A percentile compares a stretch with the other conserved stretches of the same genome.
Evolutionary conservation across 2,888 invertebrate species (phyloP).

Genomic region (Stomorhina lunata): DNA sequence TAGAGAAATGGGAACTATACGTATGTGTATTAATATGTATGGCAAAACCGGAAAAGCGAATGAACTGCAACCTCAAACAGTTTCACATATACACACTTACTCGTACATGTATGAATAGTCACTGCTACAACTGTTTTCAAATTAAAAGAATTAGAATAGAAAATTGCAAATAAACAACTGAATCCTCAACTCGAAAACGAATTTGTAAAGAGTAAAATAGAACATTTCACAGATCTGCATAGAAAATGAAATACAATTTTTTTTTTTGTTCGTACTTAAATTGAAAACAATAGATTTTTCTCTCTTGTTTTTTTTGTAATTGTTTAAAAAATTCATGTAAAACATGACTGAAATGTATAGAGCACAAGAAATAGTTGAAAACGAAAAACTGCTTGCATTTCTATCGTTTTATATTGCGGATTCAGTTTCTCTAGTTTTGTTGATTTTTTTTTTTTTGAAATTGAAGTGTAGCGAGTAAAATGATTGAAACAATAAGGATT

Average conservation of each 20-base stretch:
- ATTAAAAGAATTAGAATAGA: slow-evolving; percentile 59
- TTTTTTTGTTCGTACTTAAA: slow-evolving; percentile 13
- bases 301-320: slow-evolving; percentile 12
- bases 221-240: slow-evolving; percentile 4
- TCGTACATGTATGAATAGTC: slow-evolving; percentile 36
- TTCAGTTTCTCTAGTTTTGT: slow-evolving; percentile 1
- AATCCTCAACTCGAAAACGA: not conserved
- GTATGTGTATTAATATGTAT: not conserved
- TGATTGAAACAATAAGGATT: not conserved
- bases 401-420: not conserved
- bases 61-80: not conserved
- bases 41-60: not conserved
- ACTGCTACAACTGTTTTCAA: no score
- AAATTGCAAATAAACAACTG: slow-evolving; percentile 36
- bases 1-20: slow-evolving; percentile 17
- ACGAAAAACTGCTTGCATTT: not conserved
- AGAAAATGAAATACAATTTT: slow-evolving; percentile 53
- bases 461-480: slow-evolving; percentile 19
- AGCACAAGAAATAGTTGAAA: not conserved
- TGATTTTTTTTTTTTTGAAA: slow-evolving; percentile 21
- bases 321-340: slow-evolving; percentile 19
- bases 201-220: not conserved
- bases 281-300: slow-evolving; percentile 32
- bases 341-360: not conserved
- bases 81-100: not conserved